phyloP scores from a whole-genome alignment of 2,797 vertebrate species.

The Hyperoplus immaculatus region DNA sequence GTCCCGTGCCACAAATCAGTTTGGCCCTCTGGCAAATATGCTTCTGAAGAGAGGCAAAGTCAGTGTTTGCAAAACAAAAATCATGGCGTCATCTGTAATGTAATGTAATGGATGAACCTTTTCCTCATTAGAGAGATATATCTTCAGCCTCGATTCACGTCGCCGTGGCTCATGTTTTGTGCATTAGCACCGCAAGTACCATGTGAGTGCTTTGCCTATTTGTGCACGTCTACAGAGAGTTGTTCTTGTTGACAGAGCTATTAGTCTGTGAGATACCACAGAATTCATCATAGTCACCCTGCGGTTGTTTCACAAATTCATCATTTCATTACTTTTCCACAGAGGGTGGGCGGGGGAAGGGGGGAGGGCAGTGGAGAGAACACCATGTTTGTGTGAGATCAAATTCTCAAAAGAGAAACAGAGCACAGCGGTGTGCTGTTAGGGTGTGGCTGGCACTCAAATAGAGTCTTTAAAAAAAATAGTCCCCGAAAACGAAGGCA shows the following conservation, averaged over 20 bases:
- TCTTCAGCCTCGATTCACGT: constrained; percentile 52
- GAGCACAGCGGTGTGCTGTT: constrained; percentile 20
- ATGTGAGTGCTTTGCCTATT: constrained; percentile 72
- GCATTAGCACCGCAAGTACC: constrained; percentile 78
- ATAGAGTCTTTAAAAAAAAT: constrained; percentile 31
- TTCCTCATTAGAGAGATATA: constrained; percentile 67
- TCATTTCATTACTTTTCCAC: constrained; percentile 80
- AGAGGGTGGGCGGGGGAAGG: constrained; percentile 32
- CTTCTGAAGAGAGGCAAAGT: constrained; percentile 23
- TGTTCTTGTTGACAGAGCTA: constrained; percentile 81
- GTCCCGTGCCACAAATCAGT: constrained; percentile 41
- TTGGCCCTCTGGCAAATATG: constrained; percentile 46
- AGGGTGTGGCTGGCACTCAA: constrained; percentile 24
- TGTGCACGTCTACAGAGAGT: constrained; percentile 71
- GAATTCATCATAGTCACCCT: constrained; percentile 83
- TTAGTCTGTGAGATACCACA: constrained; percentile 81
- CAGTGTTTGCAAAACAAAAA: constrained; percentile 8
- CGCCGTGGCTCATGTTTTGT: constrained; percentile 69
- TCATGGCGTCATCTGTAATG: constrained; percentile 44
- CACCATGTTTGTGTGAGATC: constrained; percentile 57
- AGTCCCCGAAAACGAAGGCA: constrained; percentile 44
- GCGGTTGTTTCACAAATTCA: constrained; percentile 80
- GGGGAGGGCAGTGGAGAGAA: constrained; percentile 11
- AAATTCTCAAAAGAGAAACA: constrained; percentile 55
- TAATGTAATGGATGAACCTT: constrained; percentile 78